Evolutionary conservation across 2,797 vertebrate species (phyloP).

Genomic region (Sebastes oblongus): DNA sequence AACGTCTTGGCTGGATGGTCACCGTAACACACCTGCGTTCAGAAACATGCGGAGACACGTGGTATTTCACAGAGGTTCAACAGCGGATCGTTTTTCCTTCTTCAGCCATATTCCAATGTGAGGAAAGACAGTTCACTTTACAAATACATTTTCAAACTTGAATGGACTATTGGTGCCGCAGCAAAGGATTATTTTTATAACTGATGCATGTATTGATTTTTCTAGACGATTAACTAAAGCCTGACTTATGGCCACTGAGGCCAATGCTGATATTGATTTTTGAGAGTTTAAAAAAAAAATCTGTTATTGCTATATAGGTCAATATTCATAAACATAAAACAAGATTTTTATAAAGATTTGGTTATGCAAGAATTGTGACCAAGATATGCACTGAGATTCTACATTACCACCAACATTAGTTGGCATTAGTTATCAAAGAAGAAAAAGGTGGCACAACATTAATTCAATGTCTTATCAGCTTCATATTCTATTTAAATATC

Average conservation of each 20-base stretch:
- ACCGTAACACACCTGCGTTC: constrained; percentile 42
- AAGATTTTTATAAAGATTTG: not conserved
- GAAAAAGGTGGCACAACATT: not conserved
- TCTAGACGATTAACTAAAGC: not conserved
- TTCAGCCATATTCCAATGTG: constrained; percentile 31
- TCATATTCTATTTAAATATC: not conserved
- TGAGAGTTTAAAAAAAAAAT: not conserved
- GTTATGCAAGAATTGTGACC: accelerated
- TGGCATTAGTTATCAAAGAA: not conserved
- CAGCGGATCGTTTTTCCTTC: constrained; percentile 27
- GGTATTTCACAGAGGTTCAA: constrained; percentile 65
- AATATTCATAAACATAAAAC: not conserved
- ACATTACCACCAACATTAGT: not conserved
- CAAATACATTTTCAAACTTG: not conserved
- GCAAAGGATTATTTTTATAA: not conserved
- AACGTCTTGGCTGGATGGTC: constrained; percentile 12
- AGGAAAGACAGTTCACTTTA: constrained; percentile 2
- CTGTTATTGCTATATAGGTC: not conserved
- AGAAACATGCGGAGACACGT: constrained; percentile 23
- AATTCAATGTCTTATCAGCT: not conserved
- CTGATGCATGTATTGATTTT: not conserved
- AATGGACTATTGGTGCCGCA: not conserved
- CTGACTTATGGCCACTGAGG: not conserved
- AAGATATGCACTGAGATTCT: not conserved
- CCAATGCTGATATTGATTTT: not conserved